Conservation (phyloP, 2,797 vertebrate genomes). For the Antrozous pallidus region DNA sequence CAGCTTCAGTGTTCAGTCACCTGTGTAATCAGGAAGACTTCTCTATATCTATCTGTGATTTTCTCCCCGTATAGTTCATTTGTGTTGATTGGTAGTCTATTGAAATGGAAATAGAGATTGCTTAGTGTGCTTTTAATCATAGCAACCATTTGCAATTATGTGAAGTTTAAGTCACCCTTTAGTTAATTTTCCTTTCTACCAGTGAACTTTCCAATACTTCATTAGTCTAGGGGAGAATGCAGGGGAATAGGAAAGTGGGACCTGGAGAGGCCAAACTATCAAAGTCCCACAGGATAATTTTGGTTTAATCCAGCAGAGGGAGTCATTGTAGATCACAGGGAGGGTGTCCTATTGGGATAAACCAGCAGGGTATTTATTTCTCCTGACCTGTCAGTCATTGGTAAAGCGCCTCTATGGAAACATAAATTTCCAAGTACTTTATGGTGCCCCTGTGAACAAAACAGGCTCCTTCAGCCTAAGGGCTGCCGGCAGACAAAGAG, state of each 20-base stretch:
- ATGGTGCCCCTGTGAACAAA: background rate
- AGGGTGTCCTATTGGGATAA: background rate
- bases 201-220: background rate
- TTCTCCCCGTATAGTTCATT: background rate
- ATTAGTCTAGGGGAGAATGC: background rate
- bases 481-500: slow-evolving; percentile 8
- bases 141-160: slow-evolving; percentile 12
- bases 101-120: background rate
- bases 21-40: background rate
- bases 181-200: background rate
- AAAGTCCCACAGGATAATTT: background rate
- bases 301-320: background rate
- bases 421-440: slow-evolving; percentile 5
- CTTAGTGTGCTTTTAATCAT: background rate
- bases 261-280: background rate
- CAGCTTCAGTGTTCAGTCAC: background rate
- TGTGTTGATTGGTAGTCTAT: background rate
- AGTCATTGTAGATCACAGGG: background rate
- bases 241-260: background rate
- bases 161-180: background rate
- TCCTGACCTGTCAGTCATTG: background rate
- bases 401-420: background rate
- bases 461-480: background rate
- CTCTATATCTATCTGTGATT: background rate
- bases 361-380: background rate